phyloP scores from a whole-genome alignment of 1,140 invertebrate genomes.

The Drosophila parabipectinata region DNA sequence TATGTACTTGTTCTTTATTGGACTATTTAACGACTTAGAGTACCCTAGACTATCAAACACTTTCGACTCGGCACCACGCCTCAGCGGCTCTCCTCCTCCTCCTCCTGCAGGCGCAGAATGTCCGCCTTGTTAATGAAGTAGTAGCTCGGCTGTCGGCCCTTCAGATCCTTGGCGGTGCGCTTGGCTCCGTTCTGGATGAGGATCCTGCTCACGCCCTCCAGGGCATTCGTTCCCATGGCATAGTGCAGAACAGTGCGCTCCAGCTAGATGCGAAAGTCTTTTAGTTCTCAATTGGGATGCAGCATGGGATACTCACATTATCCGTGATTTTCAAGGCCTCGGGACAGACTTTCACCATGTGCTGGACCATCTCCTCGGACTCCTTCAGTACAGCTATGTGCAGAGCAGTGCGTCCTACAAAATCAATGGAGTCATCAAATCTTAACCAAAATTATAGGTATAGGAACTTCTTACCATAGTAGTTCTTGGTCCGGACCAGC shows the following conservation, averaged over 20 bases:
- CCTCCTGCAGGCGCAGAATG: conserved; percentile 92
- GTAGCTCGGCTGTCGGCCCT: conserved; percentile 94
- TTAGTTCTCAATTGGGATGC: no score
- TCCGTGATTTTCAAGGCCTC: conserved; percentile 91
- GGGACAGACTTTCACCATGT: conserved; percentile 89
- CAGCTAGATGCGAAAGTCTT: conserved; percentile 85
- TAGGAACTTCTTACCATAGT: conserved; percentile 84
- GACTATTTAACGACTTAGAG: conserved; percentile 61
- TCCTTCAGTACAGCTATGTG: conserved; percentile 93
- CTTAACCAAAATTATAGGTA: neutral
- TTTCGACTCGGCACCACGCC: neutral
- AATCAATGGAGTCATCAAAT: neutral
- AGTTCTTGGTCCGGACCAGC: conserved; percentile 90
- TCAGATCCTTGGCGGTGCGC: conserved; percentile 92
- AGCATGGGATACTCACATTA: conserved; percentile 88
- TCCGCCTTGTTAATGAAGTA: conserved; percentile 96
- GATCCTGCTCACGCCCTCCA: conserved; percentile 91
- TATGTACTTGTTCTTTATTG: conserved; percentile 45
- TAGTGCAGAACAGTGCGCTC: conserved; percentile 94
- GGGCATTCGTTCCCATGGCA: conserved; percentile 93
- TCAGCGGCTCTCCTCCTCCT: conserved; percentile 87
- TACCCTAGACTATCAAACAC: conserved; percentile 34
- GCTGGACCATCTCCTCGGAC: conserved; percentile 90
- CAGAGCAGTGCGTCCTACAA: conserved; percentile 87
- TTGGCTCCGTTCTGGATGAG: conserved; percentile 93